Evolutionary conservation across 53 echinoderm and acorn worm species (phyloP).

Genomic region (Glandiceps talaboti): DNA sequence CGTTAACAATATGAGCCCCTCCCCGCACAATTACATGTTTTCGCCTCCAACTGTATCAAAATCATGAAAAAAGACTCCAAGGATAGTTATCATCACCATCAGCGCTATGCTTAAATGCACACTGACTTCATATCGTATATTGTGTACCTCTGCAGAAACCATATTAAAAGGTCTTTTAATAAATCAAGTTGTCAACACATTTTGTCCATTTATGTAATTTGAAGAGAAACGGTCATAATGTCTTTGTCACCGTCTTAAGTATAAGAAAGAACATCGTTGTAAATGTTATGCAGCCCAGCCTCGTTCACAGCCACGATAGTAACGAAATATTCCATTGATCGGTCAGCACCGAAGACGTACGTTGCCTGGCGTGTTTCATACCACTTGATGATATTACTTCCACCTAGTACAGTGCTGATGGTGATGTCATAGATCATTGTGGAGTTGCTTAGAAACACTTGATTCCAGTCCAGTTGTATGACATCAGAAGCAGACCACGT

Average conservation of each 20-base stretch:
- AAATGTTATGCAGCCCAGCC: constrained; percentile 13
- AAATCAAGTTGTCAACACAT: no score
- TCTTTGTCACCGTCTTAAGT: not conserved
- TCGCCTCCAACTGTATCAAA: no score
- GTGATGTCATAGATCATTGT: constrained; percentile 22
- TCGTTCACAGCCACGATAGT: constrained; percentile 22
- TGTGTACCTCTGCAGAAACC: no score
- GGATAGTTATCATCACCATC: no score
- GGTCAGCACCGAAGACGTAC: not conserved
- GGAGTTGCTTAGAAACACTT: constrained; percentile 3
- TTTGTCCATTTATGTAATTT: no score
- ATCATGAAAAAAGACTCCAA: no score
- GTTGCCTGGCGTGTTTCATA: constrained; percentile 15
- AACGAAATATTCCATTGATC: constrained; percentile 12
- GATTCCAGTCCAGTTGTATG: constrained; percentile 14
- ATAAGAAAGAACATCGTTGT: constrained; percentile 5
- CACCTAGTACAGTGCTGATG: constrained; percentile 18
- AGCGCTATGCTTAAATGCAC: no score
- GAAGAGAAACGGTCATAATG: no score
- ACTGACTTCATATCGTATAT: no score
- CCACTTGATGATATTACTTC: constrained; percentile 26
- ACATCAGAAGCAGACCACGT: constrained; percentile 9
- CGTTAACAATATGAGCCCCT: no score
- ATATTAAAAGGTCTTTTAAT: no score
- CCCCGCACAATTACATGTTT: no score